Evolutionary conservation across 1,140 invertebrate genomes (phyloP), one percentile per base, ranked within the genome.

Genomic region (Drosophila erecta): DNA sequence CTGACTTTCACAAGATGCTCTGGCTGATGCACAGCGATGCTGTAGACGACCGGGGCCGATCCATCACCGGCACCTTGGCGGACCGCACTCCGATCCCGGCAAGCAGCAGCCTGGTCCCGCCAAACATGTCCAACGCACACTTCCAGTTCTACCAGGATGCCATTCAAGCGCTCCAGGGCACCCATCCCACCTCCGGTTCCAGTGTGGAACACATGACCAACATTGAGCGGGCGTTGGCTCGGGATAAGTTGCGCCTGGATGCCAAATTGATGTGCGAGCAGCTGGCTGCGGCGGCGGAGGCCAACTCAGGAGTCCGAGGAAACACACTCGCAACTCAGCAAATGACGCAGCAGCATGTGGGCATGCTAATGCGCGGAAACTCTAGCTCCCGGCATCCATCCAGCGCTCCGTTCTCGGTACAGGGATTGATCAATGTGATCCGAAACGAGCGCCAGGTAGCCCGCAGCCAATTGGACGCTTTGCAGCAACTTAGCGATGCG

Each of bases 1-100:
- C 90, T 7, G 91, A 93, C 40, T 81, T 91, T 8, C 92, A 92
- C 49, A 92, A 89, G 66, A 92, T 92, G 84, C 76, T 91, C 3
- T 92, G 90, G 90, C 67, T 92, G 1, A 92, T 92, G 87, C 74
- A 86, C 22, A 81, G 90, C 41, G 85, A 85, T 1, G 44, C 79
- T 0, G 79, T 91, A n/a, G 90, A 91, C 41, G 90, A 91, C 1
- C 76, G 85, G 0, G 90, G 90, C 0, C 57, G 90, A 1, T 86
- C 86, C 15, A 85, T 90, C 0, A 81, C 78, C 0, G 79, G 75
- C n/a, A 55, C 81, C 41, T 55, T 61, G 49, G 11, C 61, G 27
- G 87, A 90, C 20, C 85, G 90, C 15, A 85, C 79, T 0, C 62
- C 84, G 0, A 72, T 89, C 3, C 67, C 80, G 12, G 80, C 80